phyloP scores from a whole-genome alignment of 2,797 vertebrate species.

The Sarcoramphus papa region DNA sequence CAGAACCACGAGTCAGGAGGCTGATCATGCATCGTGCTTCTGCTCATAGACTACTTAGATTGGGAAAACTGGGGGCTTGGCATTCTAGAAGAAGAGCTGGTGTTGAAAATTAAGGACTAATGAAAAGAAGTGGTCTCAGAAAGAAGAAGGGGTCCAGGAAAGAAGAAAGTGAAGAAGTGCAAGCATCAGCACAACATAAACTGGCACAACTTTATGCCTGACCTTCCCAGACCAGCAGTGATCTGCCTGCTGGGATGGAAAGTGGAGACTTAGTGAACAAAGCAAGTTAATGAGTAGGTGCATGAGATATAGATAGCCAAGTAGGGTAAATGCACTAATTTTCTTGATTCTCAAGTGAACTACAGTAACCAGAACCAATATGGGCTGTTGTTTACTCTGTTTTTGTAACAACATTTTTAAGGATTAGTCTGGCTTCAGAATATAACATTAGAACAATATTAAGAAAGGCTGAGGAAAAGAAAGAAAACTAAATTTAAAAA shows the following conservation, averaged over 20 bases:
- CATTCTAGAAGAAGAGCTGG: neutral
- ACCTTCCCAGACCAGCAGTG: neutral
- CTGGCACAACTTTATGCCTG: neutral
- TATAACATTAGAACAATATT: neutral
- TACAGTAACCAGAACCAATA: neutral
- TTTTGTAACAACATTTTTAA: neutral
- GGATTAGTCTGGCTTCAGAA: neutral
- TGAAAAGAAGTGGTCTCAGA: neutral
- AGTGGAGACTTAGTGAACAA: neutral
- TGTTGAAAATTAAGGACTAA: neutral
- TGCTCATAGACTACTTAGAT: neutral
- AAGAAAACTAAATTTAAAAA: neutral
- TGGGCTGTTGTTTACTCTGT: neutral
- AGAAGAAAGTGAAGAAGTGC: neutral
- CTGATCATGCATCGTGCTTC: neutral
- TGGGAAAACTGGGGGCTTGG: neutral
- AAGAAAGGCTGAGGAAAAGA: neutral
- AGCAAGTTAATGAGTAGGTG: neutral
- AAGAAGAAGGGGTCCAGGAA: neutral
- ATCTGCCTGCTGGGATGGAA: neutral
- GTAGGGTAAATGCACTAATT: neutral
- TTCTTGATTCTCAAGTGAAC: neutral
- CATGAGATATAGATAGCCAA: neutral
- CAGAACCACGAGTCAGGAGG: neutral
- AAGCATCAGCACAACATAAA: neutral